These are phyloP conservation scores for Tyto alba DNA, from an alignment of 2,113 vertebrate genomes.

Conservation along the genomic window DNA sequence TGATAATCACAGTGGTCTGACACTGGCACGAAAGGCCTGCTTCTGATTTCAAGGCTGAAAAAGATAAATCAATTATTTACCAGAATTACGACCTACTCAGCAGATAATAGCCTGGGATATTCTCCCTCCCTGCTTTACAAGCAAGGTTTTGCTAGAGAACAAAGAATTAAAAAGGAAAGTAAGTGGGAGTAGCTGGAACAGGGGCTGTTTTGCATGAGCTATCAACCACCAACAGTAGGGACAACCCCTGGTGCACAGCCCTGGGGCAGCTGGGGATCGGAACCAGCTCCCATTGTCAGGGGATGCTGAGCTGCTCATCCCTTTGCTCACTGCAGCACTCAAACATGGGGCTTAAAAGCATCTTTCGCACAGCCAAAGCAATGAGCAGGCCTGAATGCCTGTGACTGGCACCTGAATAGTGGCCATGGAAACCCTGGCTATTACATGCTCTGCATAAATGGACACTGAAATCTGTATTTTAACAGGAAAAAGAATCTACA, in stretches of 20 bases:
- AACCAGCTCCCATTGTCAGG: background rate
- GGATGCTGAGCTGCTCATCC: background rate
- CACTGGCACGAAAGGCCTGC: background rate
- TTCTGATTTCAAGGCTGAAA: constrained; percentile 1
- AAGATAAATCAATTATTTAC: constrained; percentile 45
- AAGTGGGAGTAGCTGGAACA: background rate
- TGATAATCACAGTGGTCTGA: background rate
- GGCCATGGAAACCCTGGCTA: background rate
- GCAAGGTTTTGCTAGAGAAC: background rate
- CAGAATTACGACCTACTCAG: constrained; percentile 24
- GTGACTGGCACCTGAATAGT: background rate
- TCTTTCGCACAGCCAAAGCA: background rate
- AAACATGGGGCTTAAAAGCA: background rate
- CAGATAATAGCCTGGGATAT: constrained; percentile 17
- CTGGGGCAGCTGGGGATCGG: background rate
- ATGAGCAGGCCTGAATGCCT: background rate
- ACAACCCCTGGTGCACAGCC: no score
- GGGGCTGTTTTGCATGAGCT: background rate
- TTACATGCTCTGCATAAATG: background rate
- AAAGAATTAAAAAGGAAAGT: background rate
- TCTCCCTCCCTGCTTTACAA: background rate
- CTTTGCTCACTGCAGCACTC: background rate
- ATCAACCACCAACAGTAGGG: background rate
- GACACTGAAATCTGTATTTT: background rate
- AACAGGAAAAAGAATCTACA: background rate